Percentiles rank a stretch among this genome's conserved stretches.
Evolutionary conservation across 2,797 vertebrate species (phyloP).

Genomic region (Poecilia velifera): DNA sequence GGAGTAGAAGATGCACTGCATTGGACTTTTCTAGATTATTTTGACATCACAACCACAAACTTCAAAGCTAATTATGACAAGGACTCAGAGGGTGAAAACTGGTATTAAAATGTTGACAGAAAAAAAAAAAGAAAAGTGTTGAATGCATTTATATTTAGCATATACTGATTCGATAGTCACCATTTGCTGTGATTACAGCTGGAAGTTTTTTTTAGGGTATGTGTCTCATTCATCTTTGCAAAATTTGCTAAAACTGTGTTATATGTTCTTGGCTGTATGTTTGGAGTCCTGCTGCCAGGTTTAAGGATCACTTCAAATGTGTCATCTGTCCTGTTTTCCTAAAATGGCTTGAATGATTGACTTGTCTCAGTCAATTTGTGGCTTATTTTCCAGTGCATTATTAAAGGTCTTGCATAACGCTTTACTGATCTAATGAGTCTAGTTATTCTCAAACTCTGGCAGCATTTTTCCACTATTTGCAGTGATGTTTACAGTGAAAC

Average conservation of each 20-base stretch:
- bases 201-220: not conserved
- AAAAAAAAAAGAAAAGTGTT: not conserved
- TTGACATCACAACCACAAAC: not conserved
- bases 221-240: not conserved
- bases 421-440: not conserved
- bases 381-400: not conserved
- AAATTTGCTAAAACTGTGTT: not conserved
- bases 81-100: not conserved
- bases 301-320: not conserved
- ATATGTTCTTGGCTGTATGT: not conserved
- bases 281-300: not conserved
- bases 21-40: not conserved
- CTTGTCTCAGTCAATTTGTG: not conserved
- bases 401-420: not conserved
- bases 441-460: not conserved
- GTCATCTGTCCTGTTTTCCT: not conserved
- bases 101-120: not conserved
- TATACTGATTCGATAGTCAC: not conserved
- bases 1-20: not conserved
- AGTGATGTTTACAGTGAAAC: not conserved
- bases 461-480: not conserved
- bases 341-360: not conserved
- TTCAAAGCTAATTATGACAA: constrained; percentile 1
- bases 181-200: not conserved
- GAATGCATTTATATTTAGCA: not conserved